Base-by-base conservation (phyloP, 37 sponge, comb jelly and placozoan species). In the Hexactinellida sp. region DNA sequence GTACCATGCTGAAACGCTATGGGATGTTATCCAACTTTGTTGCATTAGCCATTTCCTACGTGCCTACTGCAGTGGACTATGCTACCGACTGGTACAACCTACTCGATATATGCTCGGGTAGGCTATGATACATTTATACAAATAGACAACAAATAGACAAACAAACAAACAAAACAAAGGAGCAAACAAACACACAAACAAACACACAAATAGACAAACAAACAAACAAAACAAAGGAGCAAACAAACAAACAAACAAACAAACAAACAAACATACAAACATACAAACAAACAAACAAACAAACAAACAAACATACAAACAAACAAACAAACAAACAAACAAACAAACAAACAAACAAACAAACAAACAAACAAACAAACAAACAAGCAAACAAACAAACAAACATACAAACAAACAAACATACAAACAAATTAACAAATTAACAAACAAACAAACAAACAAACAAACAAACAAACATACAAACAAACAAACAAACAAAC, bases 231-330 rank as follows among this genome's bases (percentile, higher is more conserved):
- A 63, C 76, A 63, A 63, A 63, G 19, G 13, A 63, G 13, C 76
- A 63, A 63, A 63, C 76, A 63, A 63, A 63, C 76, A 63, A 63
- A 63, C 34, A 63, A 63, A 63, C 76, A 63, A 63, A 63, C 34
- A 63, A 63, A 63, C 76, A 63, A 63, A 63, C 76, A 23, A 63
- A 63, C 47, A 41, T n/a, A 41, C 47, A 41, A 41, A 41, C 47
- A 41, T 16, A 41, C 47, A 41, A 41, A 41, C 47, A 41, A 41
- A 41, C 47, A 41, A 41, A 41, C 47, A 41, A 41, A 41, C 47
- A 41, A 41, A 41, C 47, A 41, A 41, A 41, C 47, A 41, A 41
- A 41, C 47, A 41, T 16, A 41, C 47, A 41, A 41, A 41, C 47
- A 41, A 41, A 41, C 47, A 41, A 41, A 41, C 47, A 41, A 41